Percentiles rank a stretch among this genome's conserved stretches.
These are phyloP conservation scores for Rhegmatorhina hoffmannsi DNA, from an alignment of 2,113 vertebrate species.

Conservation along the genomic window DNA sequence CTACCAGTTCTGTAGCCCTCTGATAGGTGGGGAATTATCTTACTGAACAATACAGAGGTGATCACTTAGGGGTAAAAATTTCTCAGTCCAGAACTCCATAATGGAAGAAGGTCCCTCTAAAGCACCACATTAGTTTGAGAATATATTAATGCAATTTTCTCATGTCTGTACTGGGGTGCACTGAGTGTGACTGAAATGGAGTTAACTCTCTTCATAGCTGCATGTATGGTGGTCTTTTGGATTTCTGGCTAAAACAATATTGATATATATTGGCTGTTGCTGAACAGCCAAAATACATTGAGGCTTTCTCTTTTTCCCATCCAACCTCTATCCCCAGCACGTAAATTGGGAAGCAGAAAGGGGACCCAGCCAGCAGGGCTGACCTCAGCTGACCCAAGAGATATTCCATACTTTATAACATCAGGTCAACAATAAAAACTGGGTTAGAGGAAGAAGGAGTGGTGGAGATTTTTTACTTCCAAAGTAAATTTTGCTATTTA, in stretches of 20 bases:
- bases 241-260: not conserved
- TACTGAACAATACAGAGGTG: accelerated
- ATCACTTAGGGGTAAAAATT: not conserved
- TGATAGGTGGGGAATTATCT: not conserved
- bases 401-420: not conserved
- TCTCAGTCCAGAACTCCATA: not conserved
- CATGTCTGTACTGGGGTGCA: not conserved
- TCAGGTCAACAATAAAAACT: not conserved
- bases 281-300: not conserved
- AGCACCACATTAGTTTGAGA: not conserved
- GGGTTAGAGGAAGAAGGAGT: not conserved
- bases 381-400: not conserved
- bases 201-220: not conserved
- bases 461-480: not conserved
- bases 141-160: not conserved
- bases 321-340: not conserved
- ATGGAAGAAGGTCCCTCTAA: not conserved
- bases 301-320: not conserved
- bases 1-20: not conserved
- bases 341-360: not conserved
- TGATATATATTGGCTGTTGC: not conserved
- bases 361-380: not conserved
- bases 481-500: not conserved
- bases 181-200: not conserved
- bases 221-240: not conserved